A percentile compares a stretch with the other conserved stretches of the same genome.
Evolutionary conservation across 2,113 vertebrate species (phyloP).

Genomic region (Phylloscopus trochilus): DNA sequence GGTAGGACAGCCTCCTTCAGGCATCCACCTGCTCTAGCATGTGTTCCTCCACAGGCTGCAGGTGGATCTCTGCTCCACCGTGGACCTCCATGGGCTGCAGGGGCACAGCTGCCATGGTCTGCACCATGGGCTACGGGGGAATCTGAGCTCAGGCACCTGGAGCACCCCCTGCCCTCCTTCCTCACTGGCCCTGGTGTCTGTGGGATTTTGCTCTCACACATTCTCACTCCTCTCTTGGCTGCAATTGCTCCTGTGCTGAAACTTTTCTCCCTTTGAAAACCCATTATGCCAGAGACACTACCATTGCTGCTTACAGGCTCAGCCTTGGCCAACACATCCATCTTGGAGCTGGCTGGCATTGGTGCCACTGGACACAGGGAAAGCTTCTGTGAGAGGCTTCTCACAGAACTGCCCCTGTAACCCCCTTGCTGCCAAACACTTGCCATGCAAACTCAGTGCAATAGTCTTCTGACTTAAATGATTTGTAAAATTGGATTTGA

Average conservation of each 20-base stretch:
- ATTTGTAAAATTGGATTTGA: neutral
- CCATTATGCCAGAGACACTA: neutral
- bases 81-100: neutral
- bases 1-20: neutral
- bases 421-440: neutral
- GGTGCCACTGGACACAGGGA: neutral
- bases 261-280: neutral
- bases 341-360: neutral
- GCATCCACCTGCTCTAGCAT: neutral
- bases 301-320: neutral
- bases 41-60: neutral
- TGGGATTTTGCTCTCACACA: neutral
- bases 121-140: fast-evolving
- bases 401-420: neutral
- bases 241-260: neutral
- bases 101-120: neutral
- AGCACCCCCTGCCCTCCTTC: neutral
- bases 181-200: neutral
- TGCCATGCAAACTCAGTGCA: neutral
- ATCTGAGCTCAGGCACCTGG: neutral
- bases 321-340: fast-evolving
- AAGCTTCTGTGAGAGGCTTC: neutral
- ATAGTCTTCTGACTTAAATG: neutral
- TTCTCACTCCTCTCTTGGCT: neutral
- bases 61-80: neutral